phyloP scores from a whole-genome alignment of 2,888 invertebrate species.

The Drosophila nigritarsus region DNA sequence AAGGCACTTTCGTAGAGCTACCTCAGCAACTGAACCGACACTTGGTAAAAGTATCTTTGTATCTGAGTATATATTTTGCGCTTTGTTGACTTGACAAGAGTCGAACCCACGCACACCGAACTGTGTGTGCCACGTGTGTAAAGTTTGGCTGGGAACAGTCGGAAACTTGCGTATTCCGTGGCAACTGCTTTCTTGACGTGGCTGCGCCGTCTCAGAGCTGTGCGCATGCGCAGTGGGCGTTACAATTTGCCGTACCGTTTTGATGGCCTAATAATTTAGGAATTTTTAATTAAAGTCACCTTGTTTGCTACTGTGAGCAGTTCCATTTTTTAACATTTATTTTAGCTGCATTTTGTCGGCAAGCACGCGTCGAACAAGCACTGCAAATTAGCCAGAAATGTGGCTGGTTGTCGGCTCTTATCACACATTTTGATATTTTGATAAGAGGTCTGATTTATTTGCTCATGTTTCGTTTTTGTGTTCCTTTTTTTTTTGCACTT shows the following conservation, averaged over 20 bases:
- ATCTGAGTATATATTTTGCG: constrained; percentile 29
- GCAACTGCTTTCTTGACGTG: constrained; percentile 6
- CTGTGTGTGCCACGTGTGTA: constrained; percentile 26
- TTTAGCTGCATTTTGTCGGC: constrained; percentile 40
- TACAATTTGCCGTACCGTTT: constrained; percentile 67
- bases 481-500: constrained; percentile 43
- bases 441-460: constrained; percentile 66
- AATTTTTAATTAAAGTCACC: constrained; percentile 49
- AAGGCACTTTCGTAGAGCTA: constrained; percentile 20
- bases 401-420: constrained; percentile 39
- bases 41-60: constrained; percentile 25
- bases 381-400: constrained; percentile 40
- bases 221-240: constrained; percentile 77
- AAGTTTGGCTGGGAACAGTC: constrained; percentile 39
- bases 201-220: constrained; percentile 46
- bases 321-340: constrained; percentile 10
- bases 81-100: constrained; percentile 50
- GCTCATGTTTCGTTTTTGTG: constrained; percentile 1
- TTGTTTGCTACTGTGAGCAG: constrained; percentile 33
- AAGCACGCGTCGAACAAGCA: constrained; percentile 8
- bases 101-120: constrained; percentile 54
- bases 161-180: constrained; percentile 21
- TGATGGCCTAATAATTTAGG: constrained; percentile 75
- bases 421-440: constrained; percentile 32
- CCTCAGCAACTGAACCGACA: constrained; percentile 34